Base-by-base conservation (phyloP, 2,797 vertebrate genomes). In the Urocyon cinereoargenteus region DNA sequence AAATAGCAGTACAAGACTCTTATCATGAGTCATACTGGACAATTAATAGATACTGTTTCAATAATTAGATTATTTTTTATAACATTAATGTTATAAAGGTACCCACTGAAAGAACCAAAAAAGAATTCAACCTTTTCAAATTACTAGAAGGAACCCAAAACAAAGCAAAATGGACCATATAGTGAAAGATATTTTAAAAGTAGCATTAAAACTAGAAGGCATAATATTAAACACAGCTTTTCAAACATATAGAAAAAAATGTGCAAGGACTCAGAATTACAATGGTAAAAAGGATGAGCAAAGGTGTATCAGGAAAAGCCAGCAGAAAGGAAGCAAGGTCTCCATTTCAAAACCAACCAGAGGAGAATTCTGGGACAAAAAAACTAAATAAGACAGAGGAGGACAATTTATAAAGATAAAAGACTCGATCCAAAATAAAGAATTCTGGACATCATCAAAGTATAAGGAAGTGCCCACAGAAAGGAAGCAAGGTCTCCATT, bases 281-380 rank as follows among this genome's bases (percentile, higher is more conserved):
- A 1, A 77, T 26, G 21, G 28, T 66, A 51, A 85, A 85, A 77
- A 85, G 6, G n/a, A 83, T 36, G 70, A 83, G 18, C 55, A 61
- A 59, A 81, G 51, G 51, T 49, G 21, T 72, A 59, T 72, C 45
- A 82, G 66, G 82, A 55, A 83, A 89, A 21, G 49, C 19, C 79
- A 77, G 64, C 36, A 90, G 59, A 78, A 94, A 77, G 81, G 87
- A 85, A 85, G 70, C 28, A 84, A 68, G 36, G 36, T 68, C 81
- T 90, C 49, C 70, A 57, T 34, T 31, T 75, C 66, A 84, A 8
- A 77, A 57, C 31, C 86, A 78, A 45, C 51, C 68, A 57, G 49
- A 73, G 34, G 14, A 90, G 34, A 84, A 75, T 94, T 73, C 57
- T 24, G 15, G 64, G 16, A n/a, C 36, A 61, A 70, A 72, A 73